Conservation (phyloP, 2,113 vertebrate species). For the Accipiter virgatus region DNA sequence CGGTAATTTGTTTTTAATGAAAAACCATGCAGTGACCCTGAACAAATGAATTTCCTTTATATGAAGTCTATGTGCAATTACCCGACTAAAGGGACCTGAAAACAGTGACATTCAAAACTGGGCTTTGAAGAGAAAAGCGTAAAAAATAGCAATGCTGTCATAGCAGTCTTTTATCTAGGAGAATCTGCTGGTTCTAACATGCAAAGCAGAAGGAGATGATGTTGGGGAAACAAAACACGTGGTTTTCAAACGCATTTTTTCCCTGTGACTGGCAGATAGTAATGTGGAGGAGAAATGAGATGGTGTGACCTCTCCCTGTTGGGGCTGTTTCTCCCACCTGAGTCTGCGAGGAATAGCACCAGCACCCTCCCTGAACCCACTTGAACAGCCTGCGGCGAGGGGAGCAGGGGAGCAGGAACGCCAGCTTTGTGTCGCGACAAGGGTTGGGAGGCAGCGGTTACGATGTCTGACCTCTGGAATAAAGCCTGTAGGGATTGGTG, state of each 20-base stretch:
- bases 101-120: constrained; percentile 63
- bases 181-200: not conserved
- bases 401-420: not conserved
- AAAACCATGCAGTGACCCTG: constrained; percentile 99
- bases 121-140: constrained; percentile 18
- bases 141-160: not conserved
- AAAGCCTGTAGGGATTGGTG: not conserved
- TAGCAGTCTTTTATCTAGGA: not conserved
- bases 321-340: not conserved
- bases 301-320: not conserved
- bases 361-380: no score
- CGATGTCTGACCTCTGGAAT: not conserved
- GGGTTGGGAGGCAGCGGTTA: not conserved
- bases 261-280: not conserved
- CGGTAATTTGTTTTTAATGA: constrained; percentile 99
- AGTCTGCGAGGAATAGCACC: not conserved
- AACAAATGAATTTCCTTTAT: constrained; percentile 99
- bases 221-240: not conserved
- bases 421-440: accelerated
- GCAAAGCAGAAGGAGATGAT: not conserved
- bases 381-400: not conserved
- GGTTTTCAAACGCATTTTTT: not conserved
- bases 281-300: not conserved
- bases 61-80: constrained; percentile 85
- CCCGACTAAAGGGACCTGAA: constrained; percentile 68